Conservation (phyloP, 2,113 vertebrate species). For the Aegotheles bennettii region DNA sequence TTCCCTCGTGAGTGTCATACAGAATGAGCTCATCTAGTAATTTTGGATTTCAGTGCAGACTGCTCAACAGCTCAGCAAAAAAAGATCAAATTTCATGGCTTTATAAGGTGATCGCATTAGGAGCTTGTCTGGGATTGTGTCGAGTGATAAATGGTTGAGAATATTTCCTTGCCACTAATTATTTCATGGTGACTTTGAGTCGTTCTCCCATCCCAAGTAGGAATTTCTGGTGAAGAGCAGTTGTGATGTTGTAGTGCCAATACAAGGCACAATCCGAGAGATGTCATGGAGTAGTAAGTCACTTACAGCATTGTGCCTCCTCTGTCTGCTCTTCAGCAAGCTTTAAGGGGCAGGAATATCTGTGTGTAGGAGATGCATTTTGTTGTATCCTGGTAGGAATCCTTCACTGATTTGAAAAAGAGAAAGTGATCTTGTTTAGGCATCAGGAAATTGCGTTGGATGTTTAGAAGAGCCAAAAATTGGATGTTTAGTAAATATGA, state of each 20-base stretch:
- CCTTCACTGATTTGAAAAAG: neutral
- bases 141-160: neutral
- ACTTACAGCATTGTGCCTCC: neutral
- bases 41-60: neutral
- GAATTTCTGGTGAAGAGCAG: neutral
- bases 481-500: neutral
- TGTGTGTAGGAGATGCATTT: neutral
- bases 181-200: neutral
- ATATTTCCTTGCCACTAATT: neutral
- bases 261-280: neutral
- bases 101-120: neutral
- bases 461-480: neutral
- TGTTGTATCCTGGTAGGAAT: neutral
- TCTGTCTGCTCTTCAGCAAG: neutral
- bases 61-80: neutral
- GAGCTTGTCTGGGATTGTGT: neutral
- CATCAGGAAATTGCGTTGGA: neutral
- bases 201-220: neutral
- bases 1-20: neutral
- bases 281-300: neutral
- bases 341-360: neutral
- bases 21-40: neutral
- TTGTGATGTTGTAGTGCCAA: neutral
- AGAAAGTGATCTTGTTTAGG: neutral
- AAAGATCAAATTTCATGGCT: neutral